These are phyloP conservation scores for Pandion haliaetus DNA, from an alignment of 2,113 vertebrate genomes.

Conservation along the genomic window DNA sequence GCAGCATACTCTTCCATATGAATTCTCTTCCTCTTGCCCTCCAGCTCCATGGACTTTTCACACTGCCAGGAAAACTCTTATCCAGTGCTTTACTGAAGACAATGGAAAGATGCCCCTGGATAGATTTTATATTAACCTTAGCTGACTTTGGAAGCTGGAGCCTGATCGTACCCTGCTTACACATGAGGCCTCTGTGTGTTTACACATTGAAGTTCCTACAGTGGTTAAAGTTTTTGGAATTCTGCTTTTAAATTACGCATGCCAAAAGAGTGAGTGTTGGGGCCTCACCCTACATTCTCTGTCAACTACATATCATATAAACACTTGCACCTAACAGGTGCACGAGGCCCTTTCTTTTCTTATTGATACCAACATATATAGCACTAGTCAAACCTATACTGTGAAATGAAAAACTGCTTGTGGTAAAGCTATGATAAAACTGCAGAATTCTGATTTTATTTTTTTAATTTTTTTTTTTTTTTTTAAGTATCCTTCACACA, in stretches of 20 bases:
- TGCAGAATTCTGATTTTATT: not conserved
- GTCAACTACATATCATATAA: not conserved
- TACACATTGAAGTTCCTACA: not conserved
- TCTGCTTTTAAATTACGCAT: not conserved
- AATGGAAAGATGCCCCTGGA: not conserved
- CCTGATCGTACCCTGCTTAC: not conserved
- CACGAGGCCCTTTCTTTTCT: not conserved
- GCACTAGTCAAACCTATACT: not conserved
- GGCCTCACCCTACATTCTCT: not conserved
- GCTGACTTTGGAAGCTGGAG: not conserved
- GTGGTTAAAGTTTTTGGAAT: not conserved
- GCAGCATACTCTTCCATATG: fast-evolving
- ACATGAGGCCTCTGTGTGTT: fast-evolving
- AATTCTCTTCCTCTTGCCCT: not conserved
- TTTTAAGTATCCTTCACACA: not conserved
- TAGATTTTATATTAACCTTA: not conserved
- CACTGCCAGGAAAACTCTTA: not conserved
- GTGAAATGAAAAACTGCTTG: not conserved
- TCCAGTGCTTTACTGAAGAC: not conserved
- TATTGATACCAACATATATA: not conserved
- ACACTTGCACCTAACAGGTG: not conserved
- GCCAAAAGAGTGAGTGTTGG: not conserved
- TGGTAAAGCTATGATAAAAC: not conserved
- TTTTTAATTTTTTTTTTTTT: not conserved
- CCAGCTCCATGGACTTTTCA: not conserved